Evolutionary conservation across 2,888 invertebrate species (phyloP), one percentile per base, ranked within the genome.

Genomic region (Carcina quercana): DNA sequence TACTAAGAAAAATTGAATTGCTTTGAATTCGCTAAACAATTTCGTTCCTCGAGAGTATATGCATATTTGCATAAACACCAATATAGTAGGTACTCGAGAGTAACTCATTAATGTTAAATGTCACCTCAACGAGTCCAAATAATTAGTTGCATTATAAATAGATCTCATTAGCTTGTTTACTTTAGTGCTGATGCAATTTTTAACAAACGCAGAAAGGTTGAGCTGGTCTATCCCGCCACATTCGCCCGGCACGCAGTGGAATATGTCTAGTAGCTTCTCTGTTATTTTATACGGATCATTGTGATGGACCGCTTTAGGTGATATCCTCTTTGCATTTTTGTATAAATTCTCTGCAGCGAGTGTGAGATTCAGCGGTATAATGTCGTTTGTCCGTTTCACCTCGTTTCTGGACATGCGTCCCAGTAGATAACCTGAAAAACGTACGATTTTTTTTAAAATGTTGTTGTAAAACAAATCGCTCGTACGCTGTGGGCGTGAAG

Each of bases 71-170:
- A n/a, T n/a, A n/a, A n/a, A n/a, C n/a, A n/a, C n/a, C n/a, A n/a
- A n/a, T n/a, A n/a, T n/a, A n/a, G n/a, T n/a, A n/a, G n/a, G n/a
- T n/a, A n/a, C n/a, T n/a, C n/a, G n/a, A n/a, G n/a, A n/a, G n/a
- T n/a, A n/a, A n/a, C n/a, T n/a, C n/a, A n/a, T n/a, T n/a, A n/a
- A n/a, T n/a, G n/a, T n/a, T n/a, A n/a, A 3, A 6, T 24, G 21
- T 76, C 74, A 76, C 46, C 71, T 79, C 35, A 79, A 47, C n/a
- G 64, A 63, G 31, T 79, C 72, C 31, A 82, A 61, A 59, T 65
- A 79, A 6, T 52, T 13, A 2, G 76, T 57, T 1, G 75, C 78
- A 35, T 78, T 76, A 41, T 69, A 41, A 13, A 82, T 66, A 2
- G 68, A 50, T 42, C 42, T 70, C 28, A 74, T 57, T 20, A 80